Percentiles rank a stretch among this genome's conserved stretches.
Evolutionary conservation across 1,140 invertebrate species (phyloP).

Genomic region (Pectinophora gossypiella): DNA sequence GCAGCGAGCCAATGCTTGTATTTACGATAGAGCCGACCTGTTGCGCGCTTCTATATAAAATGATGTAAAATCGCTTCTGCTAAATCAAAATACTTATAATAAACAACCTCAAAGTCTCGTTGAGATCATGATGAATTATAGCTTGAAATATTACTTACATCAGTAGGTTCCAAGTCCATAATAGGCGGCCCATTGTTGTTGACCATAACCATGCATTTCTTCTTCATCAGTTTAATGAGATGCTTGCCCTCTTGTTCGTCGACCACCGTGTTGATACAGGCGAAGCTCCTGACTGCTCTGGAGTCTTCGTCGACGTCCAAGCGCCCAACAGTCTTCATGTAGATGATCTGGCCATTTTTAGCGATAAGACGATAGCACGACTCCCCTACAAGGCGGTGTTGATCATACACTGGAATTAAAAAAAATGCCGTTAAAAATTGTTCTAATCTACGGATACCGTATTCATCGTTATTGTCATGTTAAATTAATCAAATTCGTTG

Average conservation of each 20-base stretch:
- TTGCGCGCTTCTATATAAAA: no score
- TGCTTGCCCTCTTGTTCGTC: constrained; percentile 81
- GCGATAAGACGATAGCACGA: constrained; percentile 89
- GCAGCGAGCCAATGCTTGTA: no score
- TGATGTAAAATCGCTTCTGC: no score
- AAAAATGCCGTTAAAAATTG: no score
- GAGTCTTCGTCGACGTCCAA: constrained; percentile 84
- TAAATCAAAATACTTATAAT: no score
- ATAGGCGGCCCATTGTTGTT: constrained; percentile 31
- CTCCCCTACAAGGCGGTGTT: constrained; percentile 82
- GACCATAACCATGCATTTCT: constrained; percentile 75
- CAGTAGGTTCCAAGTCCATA: not conserved
- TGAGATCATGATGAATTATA: no score
- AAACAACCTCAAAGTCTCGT: no score
- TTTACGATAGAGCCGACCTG: no score
- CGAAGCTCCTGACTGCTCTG: constrained; percentile 85
- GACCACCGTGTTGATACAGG: constrained; percentile 90
- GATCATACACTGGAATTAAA: constrained; percentile 84
- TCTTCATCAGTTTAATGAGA: constrained; percentile 83
- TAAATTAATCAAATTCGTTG: not conserved
- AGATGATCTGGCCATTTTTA: constrained; percentile 87
- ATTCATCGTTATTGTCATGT: no score
- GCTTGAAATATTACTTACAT: no score
- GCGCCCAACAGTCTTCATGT: constrained; percentile 85
- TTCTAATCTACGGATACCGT: no score